Evolutionary conservation across 1,140 invertebrate species (phyloP), one percentile per base, ranked within the genome.

Genomic region (Linepithema humile): DNA sequence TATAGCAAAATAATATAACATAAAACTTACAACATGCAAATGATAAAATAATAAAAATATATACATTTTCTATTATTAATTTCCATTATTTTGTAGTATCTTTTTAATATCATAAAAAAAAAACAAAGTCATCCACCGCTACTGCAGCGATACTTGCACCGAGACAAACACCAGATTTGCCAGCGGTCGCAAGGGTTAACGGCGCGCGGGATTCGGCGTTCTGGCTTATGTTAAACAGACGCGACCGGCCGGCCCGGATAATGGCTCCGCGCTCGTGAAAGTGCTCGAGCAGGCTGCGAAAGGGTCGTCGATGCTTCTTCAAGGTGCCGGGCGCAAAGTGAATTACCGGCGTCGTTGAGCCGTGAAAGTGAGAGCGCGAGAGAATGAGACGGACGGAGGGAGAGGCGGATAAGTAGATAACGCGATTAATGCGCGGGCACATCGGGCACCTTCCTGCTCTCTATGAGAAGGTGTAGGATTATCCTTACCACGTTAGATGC

Each of bases 311-410:
- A 83, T 73, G 78, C 85, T 84, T 80, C 67, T 73, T 60, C 40
- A 53, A 84, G 55, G 62, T 59, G 60, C 50, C 72, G 77, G 75
- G 78, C 64, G 80, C 67, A 89, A 89, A 89, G 69, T 82, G 84
- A 88, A 86, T 89, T 89, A 89, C 82, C 87, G 80, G 64, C 73
- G 73, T 59, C 87, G 86, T 75, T 85, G 86, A 83, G 85, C 73
- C 85, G 85, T 87, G 40, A 82, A 84, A 59, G 50, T 38, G 82
- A 48, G 50, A 78, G 48, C 40, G n/a, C 0, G 57, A 64, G 57
- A 53, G 17, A 72, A 17, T 32, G 67, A 40, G 32, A 15, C 15
- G 20, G 26, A 53, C 26, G 32, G 20, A 15, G 55, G 29, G 74
- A 62, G 74, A 38, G 29, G 23, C 43, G 80, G 78, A 84, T 89